Percentiles rank a stretch among this genome's conserved stretches.
These are phyloP conservation scores for Nannobrachium achirus DNA, from an alignment of 2,113 vertebrate genomes.

Conservation along the genomic window DNA sequence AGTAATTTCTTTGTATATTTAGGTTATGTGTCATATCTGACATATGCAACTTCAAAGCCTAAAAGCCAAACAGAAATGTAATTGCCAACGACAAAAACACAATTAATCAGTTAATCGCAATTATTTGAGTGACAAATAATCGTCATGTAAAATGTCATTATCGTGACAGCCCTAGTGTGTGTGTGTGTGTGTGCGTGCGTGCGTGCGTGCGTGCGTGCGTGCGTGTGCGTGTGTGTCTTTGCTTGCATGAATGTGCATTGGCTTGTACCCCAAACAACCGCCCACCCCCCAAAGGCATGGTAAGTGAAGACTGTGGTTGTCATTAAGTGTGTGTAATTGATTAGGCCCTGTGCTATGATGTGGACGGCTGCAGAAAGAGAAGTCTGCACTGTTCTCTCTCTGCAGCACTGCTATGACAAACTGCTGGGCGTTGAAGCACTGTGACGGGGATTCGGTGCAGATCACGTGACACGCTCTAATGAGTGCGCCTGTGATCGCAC, in stretches of 20 bases:
- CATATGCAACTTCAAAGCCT: too few species aligned
- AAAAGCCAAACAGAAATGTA: too few species aligned
- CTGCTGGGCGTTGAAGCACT: constrained; percentile 39
- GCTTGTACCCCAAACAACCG: constrained; percentile 29
- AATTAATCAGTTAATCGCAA: too few species aligned
- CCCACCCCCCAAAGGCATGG: constrained; percentile 23
- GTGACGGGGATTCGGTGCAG: neutral
- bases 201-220: constrained; percentile 8
- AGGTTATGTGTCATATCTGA: too few species aligned
- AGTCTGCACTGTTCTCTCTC: constrained; percentile 20
- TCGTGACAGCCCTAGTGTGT: too few species aligned
- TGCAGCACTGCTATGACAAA: constrained; percentile 30
- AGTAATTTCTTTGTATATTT: too few species aligned
- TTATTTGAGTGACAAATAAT: too few species aligned
- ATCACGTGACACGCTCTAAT: constrained; percentile 22
- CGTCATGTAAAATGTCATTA: too few species aligned
- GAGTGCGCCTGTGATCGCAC: constrained; percentile 23
- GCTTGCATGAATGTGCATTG: constrained; percentile 24
- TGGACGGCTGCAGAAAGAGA: constrained; percentile 34
- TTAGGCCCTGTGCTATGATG: constrained; percentile 66
- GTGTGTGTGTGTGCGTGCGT: neutral
- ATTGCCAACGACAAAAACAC: too few species aligned
- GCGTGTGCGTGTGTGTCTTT: neutral
- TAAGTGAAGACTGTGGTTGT: constrained; percentile 49
- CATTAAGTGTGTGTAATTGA: constrained; percentile 71